Percentiles rank a stretch among this genome's conserved stretches.
Conservation (phyloP, 2,888 invertebrate species). For the Coronaproctus castanopsis region DNA sequence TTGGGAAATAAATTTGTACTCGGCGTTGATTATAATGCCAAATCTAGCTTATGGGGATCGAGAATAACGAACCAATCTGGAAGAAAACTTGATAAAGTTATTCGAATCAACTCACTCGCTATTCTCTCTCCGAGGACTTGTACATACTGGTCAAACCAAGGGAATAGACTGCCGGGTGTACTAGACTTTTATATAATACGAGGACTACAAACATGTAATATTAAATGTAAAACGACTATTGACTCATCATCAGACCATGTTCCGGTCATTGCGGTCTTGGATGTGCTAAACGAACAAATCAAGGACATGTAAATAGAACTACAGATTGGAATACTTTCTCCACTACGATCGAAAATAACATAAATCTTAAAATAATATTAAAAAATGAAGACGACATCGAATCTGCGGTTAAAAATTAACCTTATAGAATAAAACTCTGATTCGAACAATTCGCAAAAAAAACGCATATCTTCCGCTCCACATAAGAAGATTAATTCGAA, state of each 20-base stretch:
- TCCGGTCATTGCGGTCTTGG: not conserved
- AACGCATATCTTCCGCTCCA: too few relatives aligned
- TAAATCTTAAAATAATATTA: not conserved
- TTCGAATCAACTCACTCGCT: not conserved
- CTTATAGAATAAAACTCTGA: too few relatives aligned
- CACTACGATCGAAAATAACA: not conserved
- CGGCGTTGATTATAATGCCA: not conserved
- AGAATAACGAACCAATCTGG: not conserved
- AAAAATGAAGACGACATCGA: not conserved
- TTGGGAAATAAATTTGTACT: not conserved
- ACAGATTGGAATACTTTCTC: not conserved
- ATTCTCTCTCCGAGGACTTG: not conserved
- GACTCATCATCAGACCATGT: not conserved
- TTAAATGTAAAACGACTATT: not conserved
- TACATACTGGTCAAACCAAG: not conserved
- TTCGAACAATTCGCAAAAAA: too few relatives aligned
- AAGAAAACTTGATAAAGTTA: not conserved
- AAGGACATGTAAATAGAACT: not conserved
- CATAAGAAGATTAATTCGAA: too few relatives aligned
- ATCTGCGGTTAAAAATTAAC: not conserved
- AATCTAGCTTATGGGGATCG: not conserved
- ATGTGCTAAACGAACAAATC: not conserved
- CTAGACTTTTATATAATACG: not conserved
- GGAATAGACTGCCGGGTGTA: not conserved
- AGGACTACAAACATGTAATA: not conserved